Conservation (phyloP, 1,140 invertebrate genomes). For the Rhopalosiphum padi region DNA sequence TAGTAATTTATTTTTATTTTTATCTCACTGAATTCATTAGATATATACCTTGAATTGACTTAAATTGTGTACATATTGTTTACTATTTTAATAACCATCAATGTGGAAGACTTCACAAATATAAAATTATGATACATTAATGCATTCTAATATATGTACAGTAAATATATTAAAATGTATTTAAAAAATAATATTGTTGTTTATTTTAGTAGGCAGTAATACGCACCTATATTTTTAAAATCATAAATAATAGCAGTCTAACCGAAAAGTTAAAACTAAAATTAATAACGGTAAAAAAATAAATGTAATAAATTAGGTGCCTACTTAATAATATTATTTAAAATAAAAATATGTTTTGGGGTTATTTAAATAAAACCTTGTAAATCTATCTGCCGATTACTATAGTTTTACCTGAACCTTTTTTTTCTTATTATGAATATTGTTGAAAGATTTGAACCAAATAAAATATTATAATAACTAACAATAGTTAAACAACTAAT, state of each 20-base stretch:
- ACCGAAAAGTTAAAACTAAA: neutral
- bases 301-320: neutral
- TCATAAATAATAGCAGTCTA: neutral
- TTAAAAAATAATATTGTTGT: no score
- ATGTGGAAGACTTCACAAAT: neutral
- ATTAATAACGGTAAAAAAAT: neutral
- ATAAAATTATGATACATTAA: neutral
- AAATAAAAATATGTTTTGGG: neutral
- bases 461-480: neutral
- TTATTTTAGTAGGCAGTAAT: no score
- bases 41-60: no score
- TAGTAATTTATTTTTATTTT: neutral
- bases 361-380: neutral
- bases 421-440: neutral
- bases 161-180: no score
- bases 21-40: no score
- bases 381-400: no score
- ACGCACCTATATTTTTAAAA: neutral
- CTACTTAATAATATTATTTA: neutral
- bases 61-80: no score
- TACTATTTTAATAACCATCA: neutral
- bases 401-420: neutral
- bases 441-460: neutral
- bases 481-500: neutral
- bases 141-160: neutral